Base-by-base conservation (phyloP, 1,140 invertebrate genomes). In the Idris sp. region DNA sequence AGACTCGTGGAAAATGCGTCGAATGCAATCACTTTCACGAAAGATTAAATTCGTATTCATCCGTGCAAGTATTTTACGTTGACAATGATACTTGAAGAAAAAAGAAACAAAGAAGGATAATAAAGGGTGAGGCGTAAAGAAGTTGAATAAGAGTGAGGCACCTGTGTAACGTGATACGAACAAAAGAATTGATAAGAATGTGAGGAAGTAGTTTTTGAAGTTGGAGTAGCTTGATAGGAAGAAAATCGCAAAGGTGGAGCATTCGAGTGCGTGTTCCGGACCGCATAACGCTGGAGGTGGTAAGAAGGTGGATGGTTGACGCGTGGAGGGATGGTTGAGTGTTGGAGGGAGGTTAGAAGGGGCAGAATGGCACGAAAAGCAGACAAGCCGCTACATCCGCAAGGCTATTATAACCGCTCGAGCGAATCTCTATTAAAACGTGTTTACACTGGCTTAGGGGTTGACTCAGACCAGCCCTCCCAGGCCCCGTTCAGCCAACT, bases 361-460 rank as follows among this genome's bases (percentile, higher is more conserved):
- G 49, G 19, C 18, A 62, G 40, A 48, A 43, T 53, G 64, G 51
- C 48, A 75, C 67, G 77, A 78, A 71, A 79, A 77, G 69, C 77
- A 79, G 79, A 79, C 65, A 78, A 76, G 80, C 75, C 73, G 83
- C 79, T 86, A 85, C 84, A 87, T 86, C 84, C 84, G 85, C 83
- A 85, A 87, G 84, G 85, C 86, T 88, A 88, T 88, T 87, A 88
- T 87, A 86, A 83, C 84, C 86, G 86, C 86, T 87, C 86, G 84
- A 87, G 86, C 86, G 86, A 87, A 87, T 87, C 86, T 87, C 86
- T 87, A 87, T 87, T 87, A 87, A 87, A 87, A 87, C 84, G 85
- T 87, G 85, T 87, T 87, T 87, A 87, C 85, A 87, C 86, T 87
- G 85, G 86, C 84, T 86, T 85, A 87, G 85, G 86, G 86, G 85